A percentile compares a stretch with the other conserved stretches of the same genome.
Conservation (phyloP, 64 coral and sea anemone species). For the Orbicella faveolata region DNA sequence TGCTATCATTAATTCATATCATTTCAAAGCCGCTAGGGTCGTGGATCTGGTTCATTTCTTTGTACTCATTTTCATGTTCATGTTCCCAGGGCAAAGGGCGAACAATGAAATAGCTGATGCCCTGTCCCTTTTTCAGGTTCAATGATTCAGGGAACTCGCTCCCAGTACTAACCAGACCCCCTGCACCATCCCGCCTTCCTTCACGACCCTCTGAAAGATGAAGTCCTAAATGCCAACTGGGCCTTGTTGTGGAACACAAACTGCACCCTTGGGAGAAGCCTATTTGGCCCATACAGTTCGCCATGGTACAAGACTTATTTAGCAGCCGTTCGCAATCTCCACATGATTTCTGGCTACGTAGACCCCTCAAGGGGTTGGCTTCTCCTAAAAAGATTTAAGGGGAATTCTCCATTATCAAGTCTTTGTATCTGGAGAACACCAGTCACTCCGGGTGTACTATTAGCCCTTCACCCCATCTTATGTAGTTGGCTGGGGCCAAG, state of each 20-base stretch:
- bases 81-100: neutral
- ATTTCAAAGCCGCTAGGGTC: neutral
- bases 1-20: constrained; percentile 14
- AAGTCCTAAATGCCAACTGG: too few species aligned
- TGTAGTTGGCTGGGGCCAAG: neutral
- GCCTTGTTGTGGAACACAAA: too few species aligned
- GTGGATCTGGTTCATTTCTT: constrained; percentile 10
- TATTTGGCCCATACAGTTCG: too few species aligned
- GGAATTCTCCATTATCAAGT: too few species aligned
- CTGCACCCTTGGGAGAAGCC: too few species aligned
- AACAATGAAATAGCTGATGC: neutral
- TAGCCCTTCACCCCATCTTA: neutral
- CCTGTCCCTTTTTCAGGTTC: constrained; percentile 29
- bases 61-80: neutral
- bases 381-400: too few species aligned
- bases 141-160: neutral
- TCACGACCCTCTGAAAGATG: too few species aligned
- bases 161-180: neutral
- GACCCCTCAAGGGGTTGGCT: too few species aligned
- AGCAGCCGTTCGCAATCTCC: too few species aligned
- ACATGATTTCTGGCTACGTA: too few species aligned
- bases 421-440: neutral
- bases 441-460: neutral
- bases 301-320: too few species aligned
- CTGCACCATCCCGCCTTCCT: neutral